Evolutionary conservation across 2,888 invertebrate species (phyloP).

Genomic region (Drosophila austrosaltans): DNA sequence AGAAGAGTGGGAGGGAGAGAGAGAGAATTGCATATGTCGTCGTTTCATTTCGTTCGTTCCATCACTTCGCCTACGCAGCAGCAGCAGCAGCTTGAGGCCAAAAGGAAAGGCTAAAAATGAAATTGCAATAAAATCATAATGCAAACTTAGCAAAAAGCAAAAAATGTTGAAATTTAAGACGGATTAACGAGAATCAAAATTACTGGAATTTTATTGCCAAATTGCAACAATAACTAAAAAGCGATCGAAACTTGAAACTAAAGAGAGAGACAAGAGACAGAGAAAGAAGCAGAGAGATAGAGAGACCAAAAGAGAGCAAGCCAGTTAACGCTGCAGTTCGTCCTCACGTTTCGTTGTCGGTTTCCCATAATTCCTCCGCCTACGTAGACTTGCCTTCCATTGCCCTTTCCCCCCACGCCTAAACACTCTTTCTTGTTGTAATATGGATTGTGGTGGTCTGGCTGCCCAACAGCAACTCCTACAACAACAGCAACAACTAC

Average conservation of each 20-base stretch:
- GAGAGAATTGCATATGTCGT: constrained; percentile 31
- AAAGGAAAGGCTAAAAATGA: constrained; percentile 30
- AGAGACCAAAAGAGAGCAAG: constrained; percentile 36
- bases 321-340: constrained; percentile 4
- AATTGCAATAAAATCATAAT: constrained; percentile 33
- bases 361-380: constrained; percentile 33
- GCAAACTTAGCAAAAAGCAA: constrained; percentile 35
- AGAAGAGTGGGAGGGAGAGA: constrained; percentile 16
- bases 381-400: constrained; percentile 14
- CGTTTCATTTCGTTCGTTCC: constrained; percentile 59
- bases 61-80: constrained; percentile 65
- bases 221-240: constrained; percentile 15
- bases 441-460: constrained; percentile 78
- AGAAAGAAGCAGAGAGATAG: constrained; percentile 38
- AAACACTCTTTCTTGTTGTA: constrained; percentile 49
- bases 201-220: constrained; percentile 45
- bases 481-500: constrained; percentile 49
- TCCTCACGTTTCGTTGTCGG: constrained; percentile 3
- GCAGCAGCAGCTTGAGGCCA: constrained; percentile 28
- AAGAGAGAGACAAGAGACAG: constrained; percentile 10
- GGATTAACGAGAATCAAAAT: constrained; percentile 25
- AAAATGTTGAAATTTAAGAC: constrained; percentile 43
- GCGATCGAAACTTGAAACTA: constrained; percentile 27
- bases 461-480: constrained; percentile 74
- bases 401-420: constrained; percentile 17